Evolutionary conservation across 2,797 vertebrate genomes (phyloP).

Genomic region (Pantherophis vulpinus): DNA sequence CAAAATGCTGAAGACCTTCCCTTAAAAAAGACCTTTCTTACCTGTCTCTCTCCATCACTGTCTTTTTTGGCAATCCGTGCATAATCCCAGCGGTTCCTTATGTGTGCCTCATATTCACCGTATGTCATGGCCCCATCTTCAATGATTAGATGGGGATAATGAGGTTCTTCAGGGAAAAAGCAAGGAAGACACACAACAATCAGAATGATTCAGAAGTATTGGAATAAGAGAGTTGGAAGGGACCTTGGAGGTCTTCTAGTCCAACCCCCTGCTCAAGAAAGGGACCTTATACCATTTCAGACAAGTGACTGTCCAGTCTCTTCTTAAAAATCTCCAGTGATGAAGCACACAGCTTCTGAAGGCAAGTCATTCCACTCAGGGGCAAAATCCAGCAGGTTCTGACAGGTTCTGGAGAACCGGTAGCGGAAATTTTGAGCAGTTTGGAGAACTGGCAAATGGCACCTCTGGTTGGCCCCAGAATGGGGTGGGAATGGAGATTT

Average conservation of each 20-base stretch:
- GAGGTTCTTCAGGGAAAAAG: conserved; percentile 77
- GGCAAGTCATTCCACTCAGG: too few species aligned
- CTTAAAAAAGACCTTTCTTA: conserved; percentile 31
- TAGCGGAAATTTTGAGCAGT: too few species aligned
- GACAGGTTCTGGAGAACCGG: too few species aligned
- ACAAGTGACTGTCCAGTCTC: too few species aligned
- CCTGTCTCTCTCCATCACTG: conserved; percentile 83
- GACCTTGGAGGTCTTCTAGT: background rate
- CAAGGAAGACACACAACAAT: background rate
- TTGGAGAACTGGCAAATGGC: too few species aligned
- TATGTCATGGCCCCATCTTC: conserved; percentile 87
- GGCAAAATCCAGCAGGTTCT: too few species aligned
- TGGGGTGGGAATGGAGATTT: too few species aligned
- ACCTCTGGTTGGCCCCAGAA: too few species aligned
- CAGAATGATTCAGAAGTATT: fast-evolving
- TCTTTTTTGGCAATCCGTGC: conserved; percentile 80
- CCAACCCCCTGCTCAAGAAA: background rate
- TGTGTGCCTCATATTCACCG: conserved; percentile 82
- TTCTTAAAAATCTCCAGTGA: too few species aligned
- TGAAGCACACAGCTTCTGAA: too few species aligned
- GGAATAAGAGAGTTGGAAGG: background rate
- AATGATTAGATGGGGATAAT: conserved; percentile 86
- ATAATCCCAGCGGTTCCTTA: conserved; percentile 85
- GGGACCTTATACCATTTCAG: background rate
- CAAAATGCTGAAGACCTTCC: fast-evolving